A percentile compares a stretch with the other conserved stretches of the same genome.
These are phyloP conservation scores for Mirza zaza DNA, from an alignment of 2,113 vertebrate genomes.

Conservation along the genomic window DNA sequence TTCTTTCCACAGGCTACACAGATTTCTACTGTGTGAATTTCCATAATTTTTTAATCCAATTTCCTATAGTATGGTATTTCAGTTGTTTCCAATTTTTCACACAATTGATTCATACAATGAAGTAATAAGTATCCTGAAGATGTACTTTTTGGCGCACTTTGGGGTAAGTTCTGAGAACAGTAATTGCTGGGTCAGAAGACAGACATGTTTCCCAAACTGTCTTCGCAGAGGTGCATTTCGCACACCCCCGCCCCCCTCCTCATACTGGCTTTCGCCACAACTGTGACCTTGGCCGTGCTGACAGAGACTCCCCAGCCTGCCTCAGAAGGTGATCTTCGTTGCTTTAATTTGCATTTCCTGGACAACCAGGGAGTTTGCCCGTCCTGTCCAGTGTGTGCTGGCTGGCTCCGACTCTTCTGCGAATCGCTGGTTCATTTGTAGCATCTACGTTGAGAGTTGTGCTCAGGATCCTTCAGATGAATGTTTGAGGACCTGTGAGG, in stretches of 20 bases:
- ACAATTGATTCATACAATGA: not conserved
- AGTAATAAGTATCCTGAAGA: not conserved
- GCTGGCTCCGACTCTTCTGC: not conserved
- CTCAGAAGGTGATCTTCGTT: not conserved
- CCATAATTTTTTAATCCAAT: not conserved
- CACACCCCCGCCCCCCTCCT: not conserved
- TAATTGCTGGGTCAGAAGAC: not conserved
- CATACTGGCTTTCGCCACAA: not conserved
- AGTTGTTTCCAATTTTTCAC: not conserved
- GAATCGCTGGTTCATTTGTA: not conserved
- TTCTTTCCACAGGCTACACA: not conserved
- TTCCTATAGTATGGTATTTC: not conserved
- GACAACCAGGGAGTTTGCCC: not conserved
- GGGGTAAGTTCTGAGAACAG: not conserved
- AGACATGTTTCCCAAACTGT: not conserved
- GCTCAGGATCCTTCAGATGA: not conserved
- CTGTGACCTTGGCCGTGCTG: not conserved
- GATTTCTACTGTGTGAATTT: not conserved
- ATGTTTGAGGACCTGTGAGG: not conserved
- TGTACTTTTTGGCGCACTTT: not conserved
- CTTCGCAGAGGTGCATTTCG: not conserved
- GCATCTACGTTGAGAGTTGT: not conserved
- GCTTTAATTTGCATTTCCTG: not conserved
- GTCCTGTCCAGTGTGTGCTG: not conserved
- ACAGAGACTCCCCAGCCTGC: too few relatives aligned